phyloP scores from a whole-genome alignment of 35 echinoderm and acorn worm species.

The Nesometra sesokonis region DNA sequence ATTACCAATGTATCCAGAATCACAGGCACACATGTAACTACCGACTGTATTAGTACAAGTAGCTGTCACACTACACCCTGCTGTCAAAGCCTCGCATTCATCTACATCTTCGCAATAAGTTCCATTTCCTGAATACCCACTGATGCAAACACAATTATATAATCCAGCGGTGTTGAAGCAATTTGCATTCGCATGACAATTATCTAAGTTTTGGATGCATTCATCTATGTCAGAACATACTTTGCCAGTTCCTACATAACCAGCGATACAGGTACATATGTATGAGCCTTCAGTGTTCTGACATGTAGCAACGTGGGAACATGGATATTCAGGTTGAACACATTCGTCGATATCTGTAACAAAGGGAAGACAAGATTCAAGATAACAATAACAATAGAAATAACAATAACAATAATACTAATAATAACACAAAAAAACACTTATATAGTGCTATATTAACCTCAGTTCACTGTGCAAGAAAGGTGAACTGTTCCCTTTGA shows the following conservation, averaged over 20 bases:
- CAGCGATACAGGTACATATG: background rate
- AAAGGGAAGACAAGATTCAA: background rate
- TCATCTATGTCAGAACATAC: background rate
- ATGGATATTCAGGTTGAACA: background rate
- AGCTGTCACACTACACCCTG: background rate
- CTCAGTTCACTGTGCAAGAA: no score
- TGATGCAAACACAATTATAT: conserved; percentile 21
- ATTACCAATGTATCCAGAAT: background rate
- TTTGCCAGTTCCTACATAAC: background rate
- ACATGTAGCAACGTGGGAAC: background rate
- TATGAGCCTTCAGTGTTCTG: background rate
- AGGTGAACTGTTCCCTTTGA: no score
- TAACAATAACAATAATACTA: no score
- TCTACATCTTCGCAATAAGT: conserved; percentile 17
- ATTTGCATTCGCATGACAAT: background rate
- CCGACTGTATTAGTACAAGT: conserved; percentile 3
- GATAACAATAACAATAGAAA: background rate
- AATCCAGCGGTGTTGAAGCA: conserved; percentile 18
- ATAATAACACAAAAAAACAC: no score
- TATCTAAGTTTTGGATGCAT: background rate
- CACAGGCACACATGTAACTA: background rate
- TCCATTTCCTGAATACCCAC: conserved; percentile 7
- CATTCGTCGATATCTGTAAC: background rate
- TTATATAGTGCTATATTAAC: no score
- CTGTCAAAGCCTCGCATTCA: background rate